Conservation (phyloP, 2,113 vertebrate species). For the Lophochroa leadbeateri region DNA sequence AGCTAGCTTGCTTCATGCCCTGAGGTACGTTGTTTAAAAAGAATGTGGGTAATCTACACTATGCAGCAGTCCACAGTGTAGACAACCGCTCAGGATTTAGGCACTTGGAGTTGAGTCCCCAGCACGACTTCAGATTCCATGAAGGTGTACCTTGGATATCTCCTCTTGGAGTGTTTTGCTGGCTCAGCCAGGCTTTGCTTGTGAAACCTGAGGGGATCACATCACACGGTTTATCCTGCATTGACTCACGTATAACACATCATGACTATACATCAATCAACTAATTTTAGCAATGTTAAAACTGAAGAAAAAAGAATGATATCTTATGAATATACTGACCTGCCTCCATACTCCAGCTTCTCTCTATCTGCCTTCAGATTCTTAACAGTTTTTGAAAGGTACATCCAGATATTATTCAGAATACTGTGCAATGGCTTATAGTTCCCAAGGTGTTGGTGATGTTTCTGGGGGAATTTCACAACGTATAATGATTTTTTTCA, state of each 20-base stretch:
- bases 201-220: constrained; percentile 65
- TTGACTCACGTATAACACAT: constrained; percentile 66
- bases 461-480: not conserved
- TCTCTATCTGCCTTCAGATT: not conserved
- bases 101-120: not conserved
- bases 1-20: not conserved
- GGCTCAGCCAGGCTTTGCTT: constrained; percentile 41
- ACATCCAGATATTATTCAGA: not conserved
- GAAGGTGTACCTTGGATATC: constrained; percentile 16
- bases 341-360: not conserved
- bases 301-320: constrained; percentile 50
- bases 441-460: not conserved
- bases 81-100: not conserved
- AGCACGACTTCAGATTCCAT: constrained; percentile 35
- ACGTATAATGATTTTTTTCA: not conserved
- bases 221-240: constrained; percentile 55
- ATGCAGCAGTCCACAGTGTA: not conserved
- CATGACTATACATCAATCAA: constrained; percentile 67
- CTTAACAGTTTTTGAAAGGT: not conserved
- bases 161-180: constrained; percentile 40
- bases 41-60: not conserved
- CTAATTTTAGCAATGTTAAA: constrained; percentile 67
- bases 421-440: not conserved
- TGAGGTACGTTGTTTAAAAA: not conserved
- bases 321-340: constrained; percentile 10